Base-by-base conservation (phyloP, 2,797 vertebrate species). In the Acanthiza pusilla region DNA sequence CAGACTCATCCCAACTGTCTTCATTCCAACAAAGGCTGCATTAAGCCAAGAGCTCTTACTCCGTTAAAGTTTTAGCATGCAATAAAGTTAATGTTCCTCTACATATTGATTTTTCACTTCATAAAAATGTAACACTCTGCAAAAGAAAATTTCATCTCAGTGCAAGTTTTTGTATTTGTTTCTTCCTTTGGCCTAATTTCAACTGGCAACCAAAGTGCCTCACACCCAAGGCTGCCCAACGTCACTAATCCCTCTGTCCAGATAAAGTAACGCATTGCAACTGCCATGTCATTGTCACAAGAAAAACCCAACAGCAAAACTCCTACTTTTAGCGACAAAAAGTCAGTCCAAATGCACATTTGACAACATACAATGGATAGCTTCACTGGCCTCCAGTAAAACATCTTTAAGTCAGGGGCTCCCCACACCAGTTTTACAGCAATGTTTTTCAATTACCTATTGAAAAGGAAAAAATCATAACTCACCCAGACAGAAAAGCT, bases 31-130 rank as follows among this genome's bases (percentile, higher is more conserved):
- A 54, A 77, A 82, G 54, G 47, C 87, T 88, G 71, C 78, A 91
- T 67, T 76, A 88, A 94, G 93, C 78, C 88, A 89, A 81, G 63
- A 36, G 91, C 67, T 68, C 70, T 92, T 70, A 86, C 71, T 83
- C 73, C 0, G 4, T 94, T 91, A 79, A 93, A 89, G 88, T 93
- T 95, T 96, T 79, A 97, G 91, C 83, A 51, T 30, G 51, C 43
- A 93, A 78, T 89, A 95, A 96, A 95, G 94, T 97, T 95, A 95
- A 97, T 86, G 81, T 96, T 90, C 73, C 92, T 90, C 73, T 93
- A 91, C 92, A 80, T 95, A 94, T 55, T 94, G 84, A 95, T 93
- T 97, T 94, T 95, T 95, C 90, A 94, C 85, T 88, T 93, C 85
- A 91, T 96, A 96, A 95, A 96, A 93, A 91, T 30, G 42, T 80